Percentiles rank a stretch among this genome's conserved stretches.
phyloP scores from a whole-genome alignment of 2,113 vertebrate species.

The Bostrychus sinensis region DNA sequence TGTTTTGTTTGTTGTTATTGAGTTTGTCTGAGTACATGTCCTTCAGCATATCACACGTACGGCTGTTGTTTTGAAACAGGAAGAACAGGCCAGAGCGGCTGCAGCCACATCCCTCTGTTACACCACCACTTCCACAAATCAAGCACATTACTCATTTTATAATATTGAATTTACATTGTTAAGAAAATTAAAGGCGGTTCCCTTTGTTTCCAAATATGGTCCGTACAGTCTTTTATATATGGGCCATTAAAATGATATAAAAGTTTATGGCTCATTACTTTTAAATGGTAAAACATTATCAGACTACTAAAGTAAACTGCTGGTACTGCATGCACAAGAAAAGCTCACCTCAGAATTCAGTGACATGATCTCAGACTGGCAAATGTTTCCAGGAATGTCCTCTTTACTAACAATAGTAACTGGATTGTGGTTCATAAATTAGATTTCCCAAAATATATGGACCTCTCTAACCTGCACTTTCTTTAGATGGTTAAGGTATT shows the following conservation, averaged over 20 bases:
- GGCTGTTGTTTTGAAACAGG: neutral
- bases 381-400: neutral
- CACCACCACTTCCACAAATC: neutral
- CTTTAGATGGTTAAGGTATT: slow-evolving; percentile 28
- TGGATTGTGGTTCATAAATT: slow-evolving; percentile 7
- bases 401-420: neutral
- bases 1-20: neutral
- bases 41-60: neutral
- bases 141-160: neutral
- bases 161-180: no score
- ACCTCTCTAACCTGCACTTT: slow-evolving; percentile 22
- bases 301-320: no score
- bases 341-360: no score
- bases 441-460: slow-evolving; percentile 10
- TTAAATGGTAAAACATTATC: no score
- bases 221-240: no score
- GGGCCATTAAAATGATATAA: no score
- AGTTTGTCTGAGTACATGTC: neutral
- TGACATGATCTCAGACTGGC: no score
- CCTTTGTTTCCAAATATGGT: neutral
- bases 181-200: neutral
- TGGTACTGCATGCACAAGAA: no score
- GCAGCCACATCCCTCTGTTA: no score
- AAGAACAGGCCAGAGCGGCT: no score
- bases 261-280: no score